Evolutionary conservation across 1,140 invertebrate species (phyloP).

Genomic region (Cydia pomonella): DNA sequence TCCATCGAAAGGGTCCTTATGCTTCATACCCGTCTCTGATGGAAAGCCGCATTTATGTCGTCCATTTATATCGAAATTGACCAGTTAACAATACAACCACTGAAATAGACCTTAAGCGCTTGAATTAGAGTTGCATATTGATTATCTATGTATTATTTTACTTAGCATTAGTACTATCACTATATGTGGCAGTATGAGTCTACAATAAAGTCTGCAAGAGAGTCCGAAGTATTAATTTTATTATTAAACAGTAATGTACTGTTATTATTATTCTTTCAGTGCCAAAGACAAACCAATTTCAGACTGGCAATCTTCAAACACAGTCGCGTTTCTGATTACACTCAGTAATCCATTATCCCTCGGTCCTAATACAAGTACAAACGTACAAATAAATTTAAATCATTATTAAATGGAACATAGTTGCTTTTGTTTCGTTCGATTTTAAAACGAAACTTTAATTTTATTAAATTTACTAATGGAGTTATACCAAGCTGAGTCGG

Average conservation of each 20-base stretch:
- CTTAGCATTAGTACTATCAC: not conserved
- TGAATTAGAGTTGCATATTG: not conserved
- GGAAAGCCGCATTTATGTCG: too few relatives aligned
- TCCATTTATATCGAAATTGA: conserved; percentile 17
- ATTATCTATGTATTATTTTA: not conserved
- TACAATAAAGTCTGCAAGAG: not conserved
- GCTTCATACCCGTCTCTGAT: too few relatives aligned
- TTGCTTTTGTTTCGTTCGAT: too few relatives aligned
- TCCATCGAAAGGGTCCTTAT: too few relatives aligned
- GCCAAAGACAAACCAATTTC: not conserved
- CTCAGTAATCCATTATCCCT: too few relatives aligned
- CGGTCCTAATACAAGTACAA: too few relatives aligned
- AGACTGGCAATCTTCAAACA: not conserved
- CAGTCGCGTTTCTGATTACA: not conserved
- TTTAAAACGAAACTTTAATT: too few relatives aligned
- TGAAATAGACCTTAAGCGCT: conserved; percentile 2
- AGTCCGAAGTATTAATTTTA: conserved; percentile 4
- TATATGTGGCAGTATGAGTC: conserved; percentile 1
- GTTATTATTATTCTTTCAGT: not conserved
- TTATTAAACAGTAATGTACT: conserved; percentile 6
- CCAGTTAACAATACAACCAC: not conserved
- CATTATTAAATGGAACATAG: too few relatives aligned
- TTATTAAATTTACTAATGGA: too few relatives aligned
- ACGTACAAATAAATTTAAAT: too few relatives aligned
- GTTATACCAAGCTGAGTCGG: too few relatives aligned